These are phyloP conservation scores for Goniozus legneri DNA, from an alignment of 1,140 invertebrate species.

Conservation along the genomic window DNA sequence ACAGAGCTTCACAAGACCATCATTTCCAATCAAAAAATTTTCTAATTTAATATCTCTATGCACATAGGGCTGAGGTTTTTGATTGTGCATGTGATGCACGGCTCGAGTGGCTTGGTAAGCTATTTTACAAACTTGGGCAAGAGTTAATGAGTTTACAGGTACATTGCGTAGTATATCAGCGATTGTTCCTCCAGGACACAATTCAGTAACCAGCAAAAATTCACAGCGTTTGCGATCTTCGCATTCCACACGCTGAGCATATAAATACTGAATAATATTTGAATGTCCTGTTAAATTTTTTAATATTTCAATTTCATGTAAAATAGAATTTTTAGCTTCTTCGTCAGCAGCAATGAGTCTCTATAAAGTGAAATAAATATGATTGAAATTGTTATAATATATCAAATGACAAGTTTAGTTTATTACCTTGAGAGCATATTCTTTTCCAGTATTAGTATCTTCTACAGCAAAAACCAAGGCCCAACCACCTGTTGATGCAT, in stretches of 20 bases:
- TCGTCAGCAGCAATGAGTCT: conserved; percentile 76
- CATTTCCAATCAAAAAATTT: conserved; percentile 70
- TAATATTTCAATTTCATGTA: conserved; percentile 75
- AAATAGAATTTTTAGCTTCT: conserved; percentile 70
- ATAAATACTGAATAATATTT: conserved; percentile 78
- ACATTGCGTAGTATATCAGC: conserved; percentile 74
- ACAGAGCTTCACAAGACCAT: conserved; percentile 91
- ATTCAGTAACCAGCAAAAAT: conserved; percentile 69
- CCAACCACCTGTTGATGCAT: conserved; percentile 75
- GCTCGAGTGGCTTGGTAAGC: conserved; percentile 90
- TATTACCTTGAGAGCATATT: conserved; percentile 82
- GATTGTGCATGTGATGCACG: conserved; percentile 90
- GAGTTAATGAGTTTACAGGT: conserved; percentile 61
- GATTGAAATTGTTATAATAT: conserved; percentile 5
- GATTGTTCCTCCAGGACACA: conserved; percentile 73
- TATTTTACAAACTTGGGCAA: conserved; percentile 77
- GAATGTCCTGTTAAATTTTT: conserved; percentile 75
- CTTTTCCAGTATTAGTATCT: conserved; percentile 79
- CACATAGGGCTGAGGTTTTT: conserved; percentile 77
- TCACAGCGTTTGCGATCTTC: conserved; percentile 61
- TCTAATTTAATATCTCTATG: conserved; percentile 91
- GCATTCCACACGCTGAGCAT: conserved; percentile 67
- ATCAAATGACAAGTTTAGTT: conserved; percentile 7
- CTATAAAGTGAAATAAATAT: conserved; percentile 32
- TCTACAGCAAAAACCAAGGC: conserved; percentile 91